A percentile compares a stretch with the other conserved stretches of the same genome.
Conservation (phyloP, 2,113 vertebrate species). For the Pongo pygmaeus region DNA sequence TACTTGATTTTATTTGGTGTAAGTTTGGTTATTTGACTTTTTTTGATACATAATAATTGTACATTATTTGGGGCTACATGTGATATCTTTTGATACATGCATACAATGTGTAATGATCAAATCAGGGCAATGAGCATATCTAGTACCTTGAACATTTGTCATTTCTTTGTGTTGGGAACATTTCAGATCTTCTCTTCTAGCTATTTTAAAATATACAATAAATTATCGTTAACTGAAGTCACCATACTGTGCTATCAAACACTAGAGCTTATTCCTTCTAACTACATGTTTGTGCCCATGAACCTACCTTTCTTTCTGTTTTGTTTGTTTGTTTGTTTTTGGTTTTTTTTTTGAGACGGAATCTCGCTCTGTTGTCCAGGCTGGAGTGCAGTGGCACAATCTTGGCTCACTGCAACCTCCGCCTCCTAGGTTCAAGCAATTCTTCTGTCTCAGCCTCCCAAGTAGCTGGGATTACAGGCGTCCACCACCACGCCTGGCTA, state of each 20-base stretch:
- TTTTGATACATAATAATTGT: background rate
- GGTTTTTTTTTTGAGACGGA: no score
- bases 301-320: no score
- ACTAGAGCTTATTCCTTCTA: background rate
- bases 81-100: background rate
- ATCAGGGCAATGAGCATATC: background rate
- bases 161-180: background rate
- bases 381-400: accelerated
- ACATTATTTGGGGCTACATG: background rate
- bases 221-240: background rate
- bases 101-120: background rate
- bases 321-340: no score
- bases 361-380: no score
- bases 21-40: background rate
- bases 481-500: no score
- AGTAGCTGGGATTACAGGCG: no score
- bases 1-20: background rate
- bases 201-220: background rate
- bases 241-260: background rate
- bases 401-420: no score
- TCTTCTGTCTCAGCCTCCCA: no score
- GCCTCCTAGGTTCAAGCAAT: no score
- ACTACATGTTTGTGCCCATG: background rate
- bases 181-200: background rate
- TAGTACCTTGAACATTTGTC: background rate